Conservation (phyloP, 2,888 invertebrate species). For the Erebia aethiops region DNA sequence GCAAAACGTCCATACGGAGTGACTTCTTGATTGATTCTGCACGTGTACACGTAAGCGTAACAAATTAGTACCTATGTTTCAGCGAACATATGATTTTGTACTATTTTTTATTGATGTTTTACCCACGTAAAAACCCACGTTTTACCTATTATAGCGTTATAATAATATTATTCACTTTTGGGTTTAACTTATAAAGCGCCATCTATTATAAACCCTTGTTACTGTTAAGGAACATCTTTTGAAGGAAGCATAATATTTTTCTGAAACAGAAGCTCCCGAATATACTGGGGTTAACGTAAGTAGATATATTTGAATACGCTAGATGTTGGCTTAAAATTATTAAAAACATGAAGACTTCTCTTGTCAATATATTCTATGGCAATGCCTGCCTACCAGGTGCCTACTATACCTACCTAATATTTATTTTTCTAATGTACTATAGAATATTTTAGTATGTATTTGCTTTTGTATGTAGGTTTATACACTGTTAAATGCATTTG, state of each 20-base stretch:
- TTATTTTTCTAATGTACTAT: too few species aligned
- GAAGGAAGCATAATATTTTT: background rate
- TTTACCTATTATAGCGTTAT: too few species aligned
- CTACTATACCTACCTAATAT: too few species aligned
- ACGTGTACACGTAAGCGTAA: background rate
- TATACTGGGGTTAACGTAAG: background rate
- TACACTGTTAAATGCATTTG: too few species aligned
- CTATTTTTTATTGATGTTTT: constrained; percentile 1
- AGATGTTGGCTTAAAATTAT: background rate
- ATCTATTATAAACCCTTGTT: background rate
- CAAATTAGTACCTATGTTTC: background rate
- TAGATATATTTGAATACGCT: background rate
- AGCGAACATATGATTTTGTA: background rate
- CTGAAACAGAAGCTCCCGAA: background rate
- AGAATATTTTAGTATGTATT: too few species aligned
- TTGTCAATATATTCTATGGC: too few species aligned
- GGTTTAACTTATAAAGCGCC: constrained; percentile 1
- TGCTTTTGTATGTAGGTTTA: too few species aligned
- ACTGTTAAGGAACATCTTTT: background rate
- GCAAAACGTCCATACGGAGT: background rate
- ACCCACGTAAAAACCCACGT: too few species aligned
- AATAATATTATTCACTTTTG: too few species aligned
- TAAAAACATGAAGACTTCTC: background rate
- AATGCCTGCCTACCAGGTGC: too few species aligned
- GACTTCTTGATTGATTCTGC: background rate